These are phyloP conservation scores for Holacanthus passer DNA, from an alignment of 2,113 vertebrate species.

Conservation along the genomic window DNA sequence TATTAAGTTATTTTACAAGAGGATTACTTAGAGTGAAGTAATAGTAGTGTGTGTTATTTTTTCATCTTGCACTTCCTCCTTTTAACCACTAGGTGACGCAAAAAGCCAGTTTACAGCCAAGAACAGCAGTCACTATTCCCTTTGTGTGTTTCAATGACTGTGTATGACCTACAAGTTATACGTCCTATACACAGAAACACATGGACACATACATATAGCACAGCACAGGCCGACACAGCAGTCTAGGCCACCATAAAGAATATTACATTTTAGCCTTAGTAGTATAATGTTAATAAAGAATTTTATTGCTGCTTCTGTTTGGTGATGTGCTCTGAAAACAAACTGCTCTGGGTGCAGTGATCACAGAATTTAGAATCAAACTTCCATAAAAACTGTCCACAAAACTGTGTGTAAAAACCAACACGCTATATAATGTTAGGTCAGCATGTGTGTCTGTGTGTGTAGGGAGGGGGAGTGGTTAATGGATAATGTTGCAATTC, in stretches of 20 bases:
- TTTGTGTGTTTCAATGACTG: not conserved
- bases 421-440: not conserved
- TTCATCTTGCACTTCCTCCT: not conserved
- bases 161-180: too few species aligned
- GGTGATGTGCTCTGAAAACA: not conserved
- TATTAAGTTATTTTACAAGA: not conserved
- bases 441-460: not conserved
- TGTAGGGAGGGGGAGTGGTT: not conserved
- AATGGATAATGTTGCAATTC: constrained; percentile 17
- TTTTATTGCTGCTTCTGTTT: not conserved
- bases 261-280: not conserved
- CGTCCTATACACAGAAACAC: too few species aligned
- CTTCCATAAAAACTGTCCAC: too few species aligned
- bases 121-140: not conserved
- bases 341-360: not conserved
- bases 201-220: not conserved
- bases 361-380: too few species aligned
- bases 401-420: not conserved
- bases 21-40: not conserved
- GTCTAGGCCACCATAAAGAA: not conserved
- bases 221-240: not conserved
- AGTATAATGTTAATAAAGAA: too few species aligned
- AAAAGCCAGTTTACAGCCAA: constrained; percentile 6
- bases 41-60: too few species aligned
- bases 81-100: constrained; percentile 47